A percentile compares a stretch with the other conserved stretches of the same genome.
Conservation (phyloP, 2,888 invertebrate species). For the Neoascia interrupta region DNA sequence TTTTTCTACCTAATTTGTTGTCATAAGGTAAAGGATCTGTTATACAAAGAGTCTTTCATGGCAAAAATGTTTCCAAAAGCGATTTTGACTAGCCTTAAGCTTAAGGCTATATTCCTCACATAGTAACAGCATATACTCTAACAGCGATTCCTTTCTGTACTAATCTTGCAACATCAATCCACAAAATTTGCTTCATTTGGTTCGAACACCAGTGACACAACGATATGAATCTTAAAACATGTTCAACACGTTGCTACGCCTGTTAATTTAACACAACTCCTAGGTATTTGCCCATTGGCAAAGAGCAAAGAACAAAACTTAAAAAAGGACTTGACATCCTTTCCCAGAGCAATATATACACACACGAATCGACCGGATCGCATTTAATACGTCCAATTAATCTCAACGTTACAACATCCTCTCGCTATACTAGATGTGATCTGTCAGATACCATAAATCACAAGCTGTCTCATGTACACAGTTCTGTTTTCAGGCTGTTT, state of each 20-base stretch:
- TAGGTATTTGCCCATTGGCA: constrained; percentile 1
- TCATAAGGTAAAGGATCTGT: too few relatives aligned
- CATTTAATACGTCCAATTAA: constrained; percentile 66
- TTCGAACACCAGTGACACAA: background rate
- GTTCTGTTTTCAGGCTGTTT: constrained; percentile 35
- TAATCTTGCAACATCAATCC: constrained; percentile 27
- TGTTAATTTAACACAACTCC: constrained; percentile 36
- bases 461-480: constrained; percentile 51
- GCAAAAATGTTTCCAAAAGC: too few relatives aligned
- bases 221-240: constrained; percentile 60
- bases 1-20: too few relatives aligned
- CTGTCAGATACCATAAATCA: constrained; percentile 69
- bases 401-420: constrained; percentile 53
- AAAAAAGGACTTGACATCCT: constrained; percentile 30
- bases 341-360: constrained; percentile 20
- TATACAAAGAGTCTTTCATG: too few relatives aligned
- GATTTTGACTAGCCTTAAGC: too few relatives aligned
- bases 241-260: constrained; percentile 34
- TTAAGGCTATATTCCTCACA: too few relatives aligned
- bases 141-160: too few relatives aligned
- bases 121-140: too few relatives aligned
- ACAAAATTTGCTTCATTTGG: background rate
- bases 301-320: background rate
- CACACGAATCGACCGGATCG: constrained; percentile 52
- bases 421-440: constrained; percentile 60